Conservation (phyloP, 2,888 invertebrate species). For the Chironomus riparius region DNA sequence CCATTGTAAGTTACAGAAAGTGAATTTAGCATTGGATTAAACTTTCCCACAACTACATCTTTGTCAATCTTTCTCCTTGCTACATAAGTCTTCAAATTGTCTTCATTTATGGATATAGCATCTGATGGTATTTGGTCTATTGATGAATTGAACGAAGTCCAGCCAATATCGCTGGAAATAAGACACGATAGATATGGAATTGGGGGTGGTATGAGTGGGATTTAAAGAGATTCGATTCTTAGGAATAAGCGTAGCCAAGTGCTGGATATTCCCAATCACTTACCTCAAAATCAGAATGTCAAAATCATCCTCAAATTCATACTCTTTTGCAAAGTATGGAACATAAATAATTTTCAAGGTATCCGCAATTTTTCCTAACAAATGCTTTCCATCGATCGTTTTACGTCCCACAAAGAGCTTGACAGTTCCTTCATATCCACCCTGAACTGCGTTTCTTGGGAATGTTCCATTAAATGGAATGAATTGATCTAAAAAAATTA, state of each 20-base stretch:
- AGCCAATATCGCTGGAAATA: no score
- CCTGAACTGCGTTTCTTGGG: neutral
- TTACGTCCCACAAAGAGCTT: neutral
- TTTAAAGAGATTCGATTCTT: no score
- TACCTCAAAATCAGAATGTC: neutral
- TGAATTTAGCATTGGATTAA: neutral
- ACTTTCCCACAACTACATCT: neutral
- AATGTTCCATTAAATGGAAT: neutral
- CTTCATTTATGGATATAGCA: neutral
- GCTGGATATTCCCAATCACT: no score
- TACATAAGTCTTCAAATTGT: neutral
- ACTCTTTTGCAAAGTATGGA: neutral
- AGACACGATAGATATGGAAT: no score
- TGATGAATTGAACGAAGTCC: no score
- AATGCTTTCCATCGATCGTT: neutral
- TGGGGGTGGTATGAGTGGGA: no score
- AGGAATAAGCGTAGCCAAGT: no score
- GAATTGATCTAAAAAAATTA: neutral
- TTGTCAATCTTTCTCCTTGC: neutral
- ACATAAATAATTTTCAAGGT: neutral
- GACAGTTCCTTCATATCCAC: neutral
- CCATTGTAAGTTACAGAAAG: neutral
- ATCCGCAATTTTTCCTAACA: neutral
- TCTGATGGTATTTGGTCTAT: no score
- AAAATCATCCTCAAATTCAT: neutral